Conservation (phyloP, 37 sponge, comb jelly and placozoan genomes). For the Hexactinellida sp. region DNA sequence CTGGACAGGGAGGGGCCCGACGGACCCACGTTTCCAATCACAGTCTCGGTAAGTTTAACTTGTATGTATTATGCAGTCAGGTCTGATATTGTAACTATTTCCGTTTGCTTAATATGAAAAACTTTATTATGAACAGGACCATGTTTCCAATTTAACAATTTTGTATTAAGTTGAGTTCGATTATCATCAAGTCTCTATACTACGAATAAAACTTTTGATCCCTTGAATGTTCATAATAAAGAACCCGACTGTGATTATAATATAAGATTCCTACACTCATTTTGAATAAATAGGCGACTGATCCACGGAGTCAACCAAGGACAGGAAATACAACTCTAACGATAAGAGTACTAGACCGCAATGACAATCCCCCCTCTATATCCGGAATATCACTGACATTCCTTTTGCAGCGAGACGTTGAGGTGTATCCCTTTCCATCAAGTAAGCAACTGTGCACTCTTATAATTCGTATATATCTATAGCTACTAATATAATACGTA, state of each 20-base stretch:
- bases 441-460: too few species aligned
- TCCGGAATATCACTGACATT: not conserved
- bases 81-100: too few species aligned
- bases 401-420: not conserved
- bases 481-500: not conserved
- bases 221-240: too few species aligned
- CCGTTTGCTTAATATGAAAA: too few species aligned
- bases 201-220: too few species aligned
- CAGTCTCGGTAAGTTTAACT: not conserved
- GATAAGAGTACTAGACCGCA: not conserved
- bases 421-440: not conserved
- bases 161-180: too few species aligned
- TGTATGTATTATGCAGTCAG: too few species aligned
- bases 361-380: not conserved
- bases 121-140: too few species aligned
- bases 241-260: too few species aligned
- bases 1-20: not conserved
- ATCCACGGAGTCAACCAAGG: constrained; percentile 2
- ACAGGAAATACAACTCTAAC: not conserved
- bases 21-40: not conserved
- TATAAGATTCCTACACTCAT: too few species aligned
- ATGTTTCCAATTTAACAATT: too few species aligned
- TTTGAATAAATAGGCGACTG: not conserved
- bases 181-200: too few species aligned
- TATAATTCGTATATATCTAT: not conserved